Percentiles rank a stretch among this genome's conserved stretches.
Conservation (phyloP, 2,797 vertebrate genomes). For the Sphenopsis melanotis region DNA sequence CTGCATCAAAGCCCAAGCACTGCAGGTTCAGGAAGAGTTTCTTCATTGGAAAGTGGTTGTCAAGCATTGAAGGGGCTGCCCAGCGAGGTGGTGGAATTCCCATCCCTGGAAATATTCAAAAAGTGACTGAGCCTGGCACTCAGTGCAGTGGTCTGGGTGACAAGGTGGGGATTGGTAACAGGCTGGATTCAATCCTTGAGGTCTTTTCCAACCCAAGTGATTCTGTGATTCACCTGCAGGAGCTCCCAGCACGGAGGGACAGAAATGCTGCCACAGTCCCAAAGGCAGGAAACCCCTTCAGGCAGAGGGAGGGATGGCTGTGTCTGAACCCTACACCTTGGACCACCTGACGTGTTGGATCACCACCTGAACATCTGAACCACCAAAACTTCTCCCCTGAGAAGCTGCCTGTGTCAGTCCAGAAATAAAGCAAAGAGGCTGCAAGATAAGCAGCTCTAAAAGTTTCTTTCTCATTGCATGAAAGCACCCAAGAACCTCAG, state of each 20-base stretch:
- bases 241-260: not conserved
- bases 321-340: not conserved
- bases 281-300: rapidly evolving
- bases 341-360: rapidly evolving
- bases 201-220: not conserved
- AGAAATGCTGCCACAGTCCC: not conserved
- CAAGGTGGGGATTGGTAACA: not conserved
- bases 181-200: not conserved
- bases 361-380: not conserved
- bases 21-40: not conserved
- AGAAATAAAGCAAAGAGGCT: not conserved
- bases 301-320: not conserved
- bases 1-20: not conserved
- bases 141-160: not conserved
- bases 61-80: not conserved
- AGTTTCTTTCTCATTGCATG: not conserved
- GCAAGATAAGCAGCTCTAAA: not conserved
- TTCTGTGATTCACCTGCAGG: not conserved
- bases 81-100: not conserved
- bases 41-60: not conserved
- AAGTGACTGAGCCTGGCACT: not conserved
- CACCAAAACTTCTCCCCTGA: not conserved
- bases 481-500: not conserved
- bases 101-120: not conserved
- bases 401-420: not conserved